Percentiles rank a stretch among this genome's conserved stretches.
phyloP scores from a whole-genome alignment of 2,113 vertebrate species.

The Fregetta grallaria region DNA sequence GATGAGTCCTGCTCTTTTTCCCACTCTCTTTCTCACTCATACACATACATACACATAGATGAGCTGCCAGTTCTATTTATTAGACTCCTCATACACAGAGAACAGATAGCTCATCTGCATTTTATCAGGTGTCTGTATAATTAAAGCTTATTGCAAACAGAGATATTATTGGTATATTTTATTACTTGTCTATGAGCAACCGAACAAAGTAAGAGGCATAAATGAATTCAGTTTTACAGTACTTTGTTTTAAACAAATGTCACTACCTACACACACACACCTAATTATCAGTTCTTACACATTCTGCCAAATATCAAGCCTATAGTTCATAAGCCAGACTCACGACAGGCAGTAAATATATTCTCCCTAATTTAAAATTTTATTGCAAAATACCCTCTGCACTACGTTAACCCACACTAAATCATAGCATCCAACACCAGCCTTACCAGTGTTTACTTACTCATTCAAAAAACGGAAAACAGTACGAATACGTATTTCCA shows the following conservation, averaged over 20 bases:
- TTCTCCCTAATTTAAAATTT: conserved; percentile 78
- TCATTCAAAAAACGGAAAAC: conserved; percentile 42
- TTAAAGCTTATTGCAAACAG: conserved; percentile 78
- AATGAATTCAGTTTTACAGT: conserved; percentile 77
- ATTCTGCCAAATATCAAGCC: conserved; percentile 77
- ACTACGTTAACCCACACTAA: conserved; percentile 74
- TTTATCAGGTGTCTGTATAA: conserved; percentile 76
- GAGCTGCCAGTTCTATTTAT: conserved; percentile 63
- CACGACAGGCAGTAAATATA: conserved; percentile 75
- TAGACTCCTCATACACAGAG: conserved; percentile 51
- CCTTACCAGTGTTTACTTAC: conserved; percentile 61
- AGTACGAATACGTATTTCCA: not conserved
- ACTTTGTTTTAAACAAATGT: conserved; percentile 79
- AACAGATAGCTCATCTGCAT: conserved; percentile 75
- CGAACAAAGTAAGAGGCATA: conserved; percentile 73
- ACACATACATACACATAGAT: not conserved
- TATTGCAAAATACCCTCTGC: conserved; percentile 77
- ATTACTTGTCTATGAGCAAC: conserved; percentile 71
- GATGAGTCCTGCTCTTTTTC: not conserved
- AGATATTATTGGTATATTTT: conserved; percentile 77
- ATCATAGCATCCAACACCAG: conserved; percentile 61
- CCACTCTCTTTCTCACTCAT: not conserved
- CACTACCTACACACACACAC: conserved; percentile 71
- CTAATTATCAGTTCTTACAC: conserved; percentile 77
- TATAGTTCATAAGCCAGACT: conserved; percentile 76